These are phyloP conservation scores for Lamellibrachia luymesi DNA, from an alignment of 1,140 invertebrate species.

Conservation along the genomic window DNA sequence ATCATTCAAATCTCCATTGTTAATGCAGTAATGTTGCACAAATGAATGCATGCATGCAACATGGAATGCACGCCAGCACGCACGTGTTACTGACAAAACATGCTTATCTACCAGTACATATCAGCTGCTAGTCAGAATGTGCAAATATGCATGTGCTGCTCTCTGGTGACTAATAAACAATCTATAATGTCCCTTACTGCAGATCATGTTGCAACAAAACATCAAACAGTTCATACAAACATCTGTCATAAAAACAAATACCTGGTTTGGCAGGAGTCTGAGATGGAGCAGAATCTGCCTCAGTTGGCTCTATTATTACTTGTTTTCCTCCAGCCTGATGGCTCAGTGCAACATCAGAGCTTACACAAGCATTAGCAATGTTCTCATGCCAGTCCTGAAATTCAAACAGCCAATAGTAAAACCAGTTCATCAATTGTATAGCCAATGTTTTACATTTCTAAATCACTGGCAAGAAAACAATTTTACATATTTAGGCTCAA, in stretches of 20 bases:
- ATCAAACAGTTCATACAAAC: background rate
- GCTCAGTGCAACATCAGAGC: background rate
- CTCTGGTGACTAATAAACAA: background rate
- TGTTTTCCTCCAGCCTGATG: background rate
- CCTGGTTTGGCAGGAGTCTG: slow-evolving; percentile 33
- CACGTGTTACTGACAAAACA: too few relatives aligned
- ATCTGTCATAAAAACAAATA: background rate
- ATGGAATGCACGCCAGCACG: too few relatives aligned
- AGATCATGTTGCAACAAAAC: background rate
- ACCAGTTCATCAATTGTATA: slow-evolving; percentile 31
- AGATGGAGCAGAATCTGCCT: slow-evolving; percentile 27
- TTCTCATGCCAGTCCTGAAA: slow-evolving; percentile 11
- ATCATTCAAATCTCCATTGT: too few relatives aligned
- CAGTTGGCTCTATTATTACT: slow-evolving; percentile 10
- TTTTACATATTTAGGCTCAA: too few relatives aligned
- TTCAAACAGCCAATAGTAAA: slow-evolving; percentile 20
- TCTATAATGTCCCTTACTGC: background rate
- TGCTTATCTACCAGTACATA: too few relatives aligned
- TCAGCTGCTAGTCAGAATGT: background rate
- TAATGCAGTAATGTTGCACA: too few relatives aligned
- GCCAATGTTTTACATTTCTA: slow-evolving; percentile 27
- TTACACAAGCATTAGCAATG: background rate
- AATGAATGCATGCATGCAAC: too few relatives aligned
- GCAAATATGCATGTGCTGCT: background rate
- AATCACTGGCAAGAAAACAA: too few relatives aligned